phyloP scores from a whole-genome alignment of 2,888 invertebrate species.

The Dasypogon diadema region DNA sequence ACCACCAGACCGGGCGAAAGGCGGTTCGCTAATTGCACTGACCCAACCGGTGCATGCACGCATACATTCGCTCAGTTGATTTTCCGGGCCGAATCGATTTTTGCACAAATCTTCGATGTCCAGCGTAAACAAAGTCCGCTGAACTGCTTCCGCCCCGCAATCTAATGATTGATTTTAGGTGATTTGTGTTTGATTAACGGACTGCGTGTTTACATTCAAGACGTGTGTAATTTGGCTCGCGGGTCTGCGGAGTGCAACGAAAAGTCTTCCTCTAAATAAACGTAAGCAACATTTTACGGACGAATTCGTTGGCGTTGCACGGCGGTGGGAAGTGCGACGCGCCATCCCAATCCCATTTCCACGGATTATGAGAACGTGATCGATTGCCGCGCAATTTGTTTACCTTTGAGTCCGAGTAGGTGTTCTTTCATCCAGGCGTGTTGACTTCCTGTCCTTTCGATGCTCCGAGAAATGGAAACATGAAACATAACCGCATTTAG shows the following conservation, averaged over 20 bases:
- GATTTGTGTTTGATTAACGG: constrained; percentile 51
- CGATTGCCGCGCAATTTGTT: background rate
- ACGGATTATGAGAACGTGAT: constrained; percentile 3
- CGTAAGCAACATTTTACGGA: background rate
- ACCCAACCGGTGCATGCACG: background rate
- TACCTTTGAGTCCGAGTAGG: background rate
- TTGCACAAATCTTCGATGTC: constrained; percentile 19
- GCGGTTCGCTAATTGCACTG: background rate
- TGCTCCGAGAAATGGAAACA: background rate
- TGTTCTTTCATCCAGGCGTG: background rate
- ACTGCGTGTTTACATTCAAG: constrained; percentile 45
- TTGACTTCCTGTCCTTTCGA: constrained; percentile 1
- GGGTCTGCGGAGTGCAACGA: constrained; percentile 4
- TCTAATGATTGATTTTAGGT: constrained; percentile 51
- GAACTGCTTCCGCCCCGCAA: constrained; percentile 28
- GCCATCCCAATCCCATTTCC: background rate
- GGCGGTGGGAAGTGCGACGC: constrained; percentile 9
- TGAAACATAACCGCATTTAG: background rate
- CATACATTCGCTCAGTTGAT: no score
- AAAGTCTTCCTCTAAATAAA: constrained; percentile 41
- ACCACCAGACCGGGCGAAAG: background rate
- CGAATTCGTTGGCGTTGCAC: background rate
- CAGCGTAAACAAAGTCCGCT: constrained; percentile 26
- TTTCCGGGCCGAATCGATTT: background rate
- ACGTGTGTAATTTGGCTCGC: constrained; percentile 23